Conservation (phyloP, 2,113 vertebrate genomes). For the Indri indri region DNA sequence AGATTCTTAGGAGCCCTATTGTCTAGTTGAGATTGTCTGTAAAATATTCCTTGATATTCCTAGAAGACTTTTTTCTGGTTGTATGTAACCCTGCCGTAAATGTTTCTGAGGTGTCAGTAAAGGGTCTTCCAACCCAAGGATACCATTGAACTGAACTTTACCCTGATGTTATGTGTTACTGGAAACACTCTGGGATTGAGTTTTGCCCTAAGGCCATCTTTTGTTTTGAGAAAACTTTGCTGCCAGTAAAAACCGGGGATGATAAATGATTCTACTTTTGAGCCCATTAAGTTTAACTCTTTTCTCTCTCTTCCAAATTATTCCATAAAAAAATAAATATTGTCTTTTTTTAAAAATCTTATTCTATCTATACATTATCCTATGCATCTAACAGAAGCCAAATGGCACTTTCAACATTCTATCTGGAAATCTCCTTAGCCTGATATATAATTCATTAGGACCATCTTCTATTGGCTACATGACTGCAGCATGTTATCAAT, state of each 20-base stretch:
- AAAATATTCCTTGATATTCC: not conserved
- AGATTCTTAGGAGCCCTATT: not conserved
- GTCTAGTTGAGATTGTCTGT: not conserved
- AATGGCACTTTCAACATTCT: not conserved
- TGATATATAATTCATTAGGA: not conserved
- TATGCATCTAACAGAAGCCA: not conserved
- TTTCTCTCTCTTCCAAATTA: not conserved
- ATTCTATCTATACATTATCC: not conserved
- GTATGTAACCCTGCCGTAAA: not conserved
- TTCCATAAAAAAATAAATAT: not conserved
- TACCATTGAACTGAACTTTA: not conserved
- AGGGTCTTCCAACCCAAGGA: not conserved
- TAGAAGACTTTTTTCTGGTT: not conserved
- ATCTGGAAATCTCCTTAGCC: not conserved
- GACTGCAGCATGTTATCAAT: not conserved
- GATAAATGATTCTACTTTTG: conserved; percentile 34
- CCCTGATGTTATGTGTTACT: not conserved
- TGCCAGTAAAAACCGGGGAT: not conserved
- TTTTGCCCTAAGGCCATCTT: not conserved
- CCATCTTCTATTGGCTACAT: not conserved
- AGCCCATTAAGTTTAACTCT: not conserved
- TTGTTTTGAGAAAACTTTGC: conserved; percentile 27
- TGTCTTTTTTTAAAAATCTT: not conserved
- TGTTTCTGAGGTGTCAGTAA: not conserved
- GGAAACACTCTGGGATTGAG: not conserved